Evolutionary conservation across 2,113 vertebrate species (phyloP), one percentile per base, ranked within the genome.

Genomic region (Limnothrissa miodon): DNA sequence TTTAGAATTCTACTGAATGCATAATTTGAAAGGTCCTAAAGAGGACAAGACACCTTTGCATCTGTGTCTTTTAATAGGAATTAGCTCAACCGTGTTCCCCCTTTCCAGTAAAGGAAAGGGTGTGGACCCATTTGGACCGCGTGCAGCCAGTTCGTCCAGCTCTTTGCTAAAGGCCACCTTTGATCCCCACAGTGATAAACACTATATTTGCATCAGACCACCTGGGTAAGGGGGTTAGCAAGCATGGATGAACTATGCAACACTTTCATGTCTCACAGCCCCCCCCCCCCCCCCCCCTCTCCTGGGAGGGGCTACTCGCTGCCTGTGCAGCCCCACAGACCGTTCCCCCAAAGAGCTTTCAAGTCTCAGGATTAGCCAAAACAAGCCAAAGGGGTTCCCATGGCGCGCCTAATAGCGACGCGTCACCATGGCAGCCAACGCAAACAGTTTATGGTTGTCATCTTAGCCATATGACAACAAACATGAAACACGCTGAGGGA

Each of bases 311-410:
- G 19, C 66, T 74, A 74, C 36, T 74, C 36, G 66, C 66, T 74
- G 66, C 11, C 9, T 36, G 29, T 70, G 66, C 66, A 74, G 29
- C 29, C 59, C 59, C 13, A 74, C 42, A 81, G 80, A 85, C 11
- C 80, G 36, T 13, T 25, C 39, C 66, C 45, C 33, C 4, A 85
- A 89, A 84, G 48, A 85, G 79, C 82, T 88, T 78, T 85, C 84
- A 79, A 81, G 48, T 29, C 84, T 83, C 21, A 45, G 79, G 88
- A 88, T 89, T 86, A 82, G 70, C 79, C 25, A 66, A 56, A 36
- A 59, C 11, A 39, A 81, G 78, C 66, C 8, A 82, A 56, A 39
- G 39, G 36, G 74, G 70, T 51, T 46, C 84, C 62, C 81, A 83
- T 42, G 19, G 51, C 53, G 66, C 11, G 25, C 19, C 39, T 2